Base-by-base conservation (phyloP, 2,113 vertebrate genomes). In the Phoenicopterus ruber region DNA sequence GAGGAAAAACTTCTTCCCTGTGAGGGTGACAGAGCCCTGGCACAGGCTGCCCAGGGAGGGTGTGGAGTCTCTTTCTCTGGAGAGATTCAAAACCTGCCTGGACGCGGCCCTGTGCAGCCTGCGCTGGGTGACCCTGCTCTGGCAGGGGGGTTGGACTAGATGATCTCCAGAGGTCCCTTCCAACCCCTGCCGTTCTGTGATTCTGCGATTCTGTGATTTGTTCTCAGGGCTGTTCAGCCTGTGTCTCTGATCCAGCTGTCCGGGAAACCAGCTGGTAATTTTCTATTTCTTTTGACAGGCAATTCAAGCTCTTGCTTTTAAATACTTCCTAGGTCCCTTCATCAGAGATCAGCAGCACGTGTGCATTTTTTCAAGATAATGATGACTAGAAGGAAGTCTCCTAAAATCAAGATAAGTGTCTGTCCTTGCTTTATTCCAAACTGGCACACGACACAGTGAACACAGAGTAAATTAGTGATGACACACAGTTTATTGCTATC, bases 181-280 rank as follows among this genome's bases (percentile, higher is more conserved):
- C n/a, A n/a, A n/a, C n/a, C n/a, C n/a, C n/a, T n/a, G n/a, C n/a
- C n/a, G n/a, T n/a, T n/a, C n/a, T n/a, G n/a, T n/a, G n/a, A n/a
- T n/a, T n/a, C n/a, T n/a, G n/a, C n/a, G n/a, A n/a, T n/a, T n/a
- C n/a, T n/a, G n/a, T n/a, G n/a, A n/a, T n/a, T 93, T 79, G 44
- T 70, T 91, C 63, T 58, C 32, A 21, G 38, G 61, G 73, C 40
- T 71, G 76, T 91, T 94, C 38, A 71, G 81, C 47, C 72, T 34
- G 34, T 63, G 46, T 67, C 59, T 63, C 70, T 55, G 61, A 89
- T 82, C 79, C 93, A 89, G 70, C 65, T 87, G 83, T 57, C 83
- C 86, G 63, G 73, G 44, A 94, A 94, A 82, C 14, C 69, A 91
- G 65, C 59, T 91, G 89, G 83, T 87, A 47, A 84, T 91, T 95